phyloP scores from a whole-genome alignment of 2,888 invertebrate species.

The Drosophila stalkeri region DNA sequence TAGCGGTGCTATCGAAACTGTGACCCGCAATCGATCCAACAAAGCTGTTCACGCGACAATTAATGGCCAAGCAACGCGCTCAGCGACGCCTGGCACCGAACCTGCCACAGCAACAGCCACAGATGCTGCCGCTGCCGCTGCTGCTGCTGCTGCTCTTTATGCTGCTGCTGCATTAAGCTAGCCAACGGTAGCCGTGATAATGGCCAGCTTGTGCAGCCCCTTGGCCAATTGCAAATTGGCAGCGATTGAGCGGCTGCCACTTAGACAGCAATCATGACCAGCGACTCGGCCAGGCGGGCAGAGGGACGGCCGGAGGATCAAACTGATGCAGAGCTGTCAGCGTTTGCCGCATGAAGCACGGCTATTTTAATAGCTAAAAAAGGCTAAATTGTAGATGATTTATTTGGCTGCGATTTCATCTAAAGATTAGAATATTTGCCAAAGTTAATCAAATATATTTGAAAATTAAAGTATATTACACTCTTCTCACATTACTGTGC shows the following conservation, averaged over 20 bases:
- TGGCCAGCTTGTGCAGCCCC: constrained; percentile 59
- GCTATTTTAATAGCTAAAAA: neutral
- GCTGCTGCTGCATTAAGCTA: neutral
- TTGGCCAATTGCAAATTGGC: constrained; percentile 60
- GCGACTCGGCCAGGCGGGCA: constrained; percentile 1
- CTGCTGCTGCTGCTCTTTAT: neutral
- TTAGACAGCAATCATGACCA: constrained; percentile 58
- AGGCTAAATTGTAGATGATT: neutral
- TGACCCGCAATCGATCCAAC: constrained; percentile 80
- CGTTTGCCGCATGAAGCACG: too few relatives aligned
- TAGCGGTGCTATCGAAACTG: constrained; percentile 66
- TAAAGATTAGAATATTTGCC: too few relatives aligned
- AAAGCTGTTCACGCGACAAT: constrained; percentile 79
- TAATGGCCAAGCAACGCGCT: constrained; percentile 68
- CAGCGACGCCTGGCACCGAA: constrained; percentile 58
- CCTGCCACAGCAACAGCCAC: constrained; percentile 23
- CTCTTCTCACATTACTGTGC: too few relatives aligned
- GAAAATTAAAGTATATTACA: too few relatives aligned
- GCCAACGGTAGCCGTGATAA: constrained; percentile 76
- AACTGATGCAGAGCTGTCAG: neutral
- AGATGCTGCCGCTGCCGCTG: neutral
- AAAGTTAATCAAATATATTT: too few relatives aligned
- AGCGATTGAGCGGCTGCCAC: constrained; percentile 59
- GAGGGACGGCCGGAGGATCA: neutral
- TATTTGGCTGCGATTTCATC: neutral